phyloP scores from a whole-genome alignment of 2,888 invertebrate genomes.

The Nephrotoma guestfalica region DNA sequence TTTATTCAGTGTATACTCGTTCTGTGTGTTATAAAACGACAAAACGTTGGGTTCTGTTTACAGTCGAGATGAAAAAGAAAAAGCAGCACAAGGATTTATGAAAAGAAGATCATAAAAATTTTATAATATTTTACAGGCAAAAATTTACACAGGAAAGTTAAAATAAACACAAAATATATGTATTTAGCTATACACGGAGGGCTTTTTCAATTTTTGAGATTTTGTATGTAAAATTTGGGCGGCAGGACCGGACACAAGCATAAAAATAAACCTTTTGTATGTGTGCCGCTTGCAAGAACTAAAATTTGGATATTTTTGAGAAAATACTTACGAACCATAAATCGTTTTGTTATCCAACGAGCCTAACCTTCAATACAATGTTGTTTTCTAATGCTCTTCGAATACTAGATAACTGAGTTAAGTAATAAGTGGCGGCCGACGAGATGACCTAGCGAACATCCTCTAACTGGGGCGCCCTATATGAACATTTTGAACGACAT shows the following conservation, averaged over 20 bases:
- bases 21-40: not conserved
- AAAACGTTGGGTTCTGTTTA: not conserved
- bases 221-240: not conserved
- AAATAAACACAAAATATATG: not conserved
- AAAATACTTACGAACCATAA: too few species aligned
- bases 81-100: not conserved
- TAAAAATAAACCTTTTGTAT: not conserved
- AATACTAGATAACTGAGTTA: too few species aligned
- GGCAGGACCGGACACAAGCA: not conserved
- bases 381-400: too few species aligned
- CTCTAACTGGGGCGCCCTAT: too few species aligned
- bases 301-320: too few species aligned
- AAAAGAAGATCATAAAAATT: not conserved
- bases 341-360: too few species aligned
- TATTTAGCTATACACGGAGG: not conserved
- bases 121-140: too few species aligned
- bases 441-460: too few species aligned
- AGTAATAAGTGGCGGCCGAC: too few species aligned
- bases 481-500: too few species aligned
- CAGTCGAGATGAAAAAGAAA: not conserved
- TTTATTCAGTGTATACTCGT: not conserved
- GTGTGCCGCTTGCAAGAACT: not conserved
- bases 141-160: not conserved
- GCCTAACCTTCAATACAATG: too few species aligned
- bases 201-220: not conserved